phyloP scores from a whole-genome alignment of 2,888 invertebrate genomes.

The Pyrochroa serraticornis region DNA sequence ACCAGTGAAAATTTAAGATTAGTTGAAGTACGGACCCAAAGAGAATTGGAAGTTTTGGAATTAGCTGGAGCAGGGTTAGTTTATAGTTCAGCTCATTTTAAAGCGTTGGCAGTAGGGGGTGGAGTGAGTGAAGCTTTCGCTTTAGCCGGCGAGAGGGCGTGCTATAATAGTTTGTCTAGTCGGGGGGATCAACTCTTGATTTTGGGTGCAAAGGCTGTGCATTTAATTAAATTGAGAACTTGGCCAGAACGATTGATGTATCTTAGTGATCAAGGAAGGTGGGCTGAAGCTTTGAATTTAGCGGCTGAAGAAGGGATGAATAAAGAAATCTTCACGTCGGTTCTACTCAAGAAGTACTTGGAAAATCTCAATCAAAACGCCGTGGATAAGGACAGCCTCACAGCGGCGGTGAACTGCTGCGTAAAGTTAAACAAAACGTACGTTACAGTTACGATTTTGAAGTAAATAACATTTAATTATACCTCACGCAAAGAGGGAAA shows the following conservation, averaged over 20 bases:
- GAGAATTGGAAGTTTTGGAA: slow-evolving; percentile 84
- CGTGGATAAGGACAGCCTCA: slow-evolving; percentile 57
- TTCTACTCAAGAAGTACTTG: slow-evolving; percentile 55
- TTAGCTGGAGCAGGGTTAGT: slow-evolving; percentile 81
- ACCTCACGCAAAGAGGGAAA: no score
- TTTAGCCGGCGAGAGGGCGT: slow-evolving; percentile 73
- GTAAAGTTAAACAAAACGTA: slow-evolving; percentile 61
- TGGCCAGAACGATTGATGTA: slow-evolving; percentile 73
- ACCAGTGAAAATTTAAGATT: slow-evolving; percentile 84
- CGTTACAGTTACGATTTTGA: slow-evolving; percentile 44
- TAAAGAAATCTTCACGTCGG: slow-evolving; percentile 51
- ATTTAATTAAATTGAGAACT: slow-evolving; percentile 66
- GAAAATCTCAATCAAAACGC: slow-evolving; percentile 56
- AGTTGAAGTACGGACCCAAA: slow-evolving; percentile 86
- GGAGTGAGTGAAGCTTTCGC: slow-evolving; percentile 85
- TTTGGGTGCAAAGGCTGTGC: slow-evolving; percentile 68
- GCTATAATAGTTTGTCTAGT: slow-evolving; percentile 74
- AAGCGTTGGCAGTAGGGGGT: slow-evolving; percentile 94
- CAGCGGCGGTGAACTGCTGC: slow-evolving; percentile 59
- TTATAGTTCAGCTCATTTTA: slow-evolving; percentile 85
- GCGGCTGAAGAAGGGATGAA: slow-evolving; percentile 60
- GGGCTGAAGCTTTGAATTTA: slow-evolving; percentile 64
- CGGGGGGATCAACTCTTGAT: slow-evolving; percentile 72
- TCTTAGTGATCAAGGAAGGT: slow-evolving; percentile 64
- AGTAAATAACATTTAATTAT: background rate